Percentiles rank a stretch among this genome's conserved stretches.
Conservation (phyloP, 1,140 invertebrate species). For the Drosophila pachea region DNA sequence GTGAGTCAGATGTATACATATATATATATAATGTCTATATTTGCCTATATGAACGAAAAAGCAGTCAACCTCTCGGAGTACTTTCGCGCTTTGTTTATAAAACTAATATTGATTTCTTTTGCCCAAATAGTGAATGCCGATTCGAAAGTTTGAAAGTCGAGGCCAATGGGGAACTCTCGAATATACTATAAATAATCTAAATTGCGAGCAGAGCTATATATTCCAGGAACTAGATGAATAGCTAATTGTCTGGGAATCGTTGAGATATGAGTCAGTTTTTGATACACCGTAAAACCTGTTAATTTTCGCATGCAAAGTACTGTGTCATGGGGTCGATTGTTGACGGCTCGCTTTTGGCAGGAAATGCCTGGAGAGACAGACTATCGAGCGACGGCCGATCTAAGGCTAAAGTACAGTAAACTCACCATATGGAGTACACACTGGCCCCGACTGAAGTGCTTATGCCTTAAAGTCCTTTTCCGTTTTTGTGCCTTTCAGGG, state of each 20-base stretch:
- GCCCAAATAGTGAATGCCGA: no score
- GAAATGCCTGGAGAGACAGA: conserved; percentile 3
- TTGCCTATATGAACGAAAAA: no score
- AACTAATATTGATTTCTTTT: no score
- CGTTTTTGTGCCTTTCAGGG: conserved; percentile 39
- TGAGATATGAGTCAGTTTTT: conserved; percentile 6
- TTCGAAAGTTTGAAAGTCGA: no score
- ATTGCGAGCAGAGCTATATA: background rate
- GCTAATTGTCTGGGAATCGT: background rate
- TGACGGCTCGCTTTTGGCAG: background rate
- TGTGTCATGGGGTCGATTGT: conserved; percentile 20
- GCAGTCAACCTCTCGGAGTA: conserved; percentile 8
- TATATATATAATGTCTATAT: no score
- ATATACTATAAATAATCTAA: no score
- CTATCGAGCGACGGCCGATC: no score
- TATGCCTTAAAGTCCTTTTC: conserved; percentile 50
- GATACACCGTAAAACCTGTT: conserved; percentile 5
- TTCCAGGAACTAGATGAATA: background rate
- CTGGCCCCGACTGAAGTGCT: no score
- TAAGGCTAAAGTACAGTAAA: conserved; percentile 2
- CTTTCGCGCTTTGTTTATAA: no score
- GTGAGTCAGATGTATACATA: conserved; percentile 11
- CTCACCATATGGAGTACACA: conserved; percentile 5
- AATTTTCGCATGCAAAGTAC: background rate
- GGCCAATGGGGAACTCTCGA: no score